Conservation (phyloP, 2,797 vertebrate species). For the Calcarius lapponicus region DNA sequence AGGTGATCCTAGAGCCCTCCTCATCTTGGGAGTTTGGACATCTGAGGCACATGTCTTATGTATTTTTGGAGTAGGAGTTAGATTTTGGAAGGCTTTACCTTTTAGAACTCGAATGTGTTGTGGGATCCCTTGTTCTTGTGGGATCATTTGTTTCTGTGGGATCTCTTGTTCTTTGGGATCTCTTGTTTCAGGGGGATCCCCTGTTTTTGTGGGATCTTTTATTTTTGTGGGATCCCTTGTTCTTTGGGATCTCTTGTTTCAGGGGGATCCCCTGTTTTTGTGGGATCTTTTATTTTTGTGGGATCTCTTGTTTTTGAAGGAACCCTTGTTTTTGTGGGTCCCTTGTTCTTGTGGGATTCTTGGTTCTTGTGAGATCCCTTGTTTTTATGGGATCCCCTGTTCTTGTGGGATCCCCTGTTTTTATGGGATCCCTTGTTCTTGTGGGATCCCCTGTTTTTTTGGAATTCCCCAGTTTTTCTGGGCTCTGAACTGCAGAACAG, state of each 20-base stretch:
- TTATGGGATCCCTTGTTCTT: background rate
- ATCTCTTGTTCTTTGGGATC: background rate
- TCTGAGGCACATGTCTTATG: accelerated
- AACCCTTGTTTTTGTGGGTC: background rate
- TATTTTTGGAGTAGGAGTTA: background rate
- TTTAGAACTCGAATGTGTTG: background rate
- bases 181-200: background rate
- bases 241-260: too few species aligned
- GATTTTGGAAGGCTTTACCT: background rate
- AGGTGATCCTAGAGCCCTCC: background rate
- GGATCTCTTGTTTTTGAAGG: background rate
- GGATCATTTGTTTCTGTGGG: background rate
- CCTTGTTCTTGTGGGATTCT: background rate
- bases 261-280: too few species aligned
- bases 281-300: accelerated
- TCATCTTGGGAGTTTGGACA: background rate
- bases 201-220: too few species aligned
- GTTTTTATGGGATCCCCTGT: accelerated
- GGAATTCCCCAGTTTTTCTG: too few species aligned
- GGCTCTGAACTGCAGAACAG: background rate
- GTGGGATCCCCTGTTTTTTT: too few species aligned
- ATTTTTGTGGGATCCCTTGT: too few species aligned
- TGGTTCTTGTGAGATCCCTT: background rate
- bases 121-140: background rate
- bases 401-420: background rate